These are phyloP conservation scores for Calycopis cecrops DNA, from an alignment of 1,140 invertebrate species.

Conservation along the genomic window DNA sequence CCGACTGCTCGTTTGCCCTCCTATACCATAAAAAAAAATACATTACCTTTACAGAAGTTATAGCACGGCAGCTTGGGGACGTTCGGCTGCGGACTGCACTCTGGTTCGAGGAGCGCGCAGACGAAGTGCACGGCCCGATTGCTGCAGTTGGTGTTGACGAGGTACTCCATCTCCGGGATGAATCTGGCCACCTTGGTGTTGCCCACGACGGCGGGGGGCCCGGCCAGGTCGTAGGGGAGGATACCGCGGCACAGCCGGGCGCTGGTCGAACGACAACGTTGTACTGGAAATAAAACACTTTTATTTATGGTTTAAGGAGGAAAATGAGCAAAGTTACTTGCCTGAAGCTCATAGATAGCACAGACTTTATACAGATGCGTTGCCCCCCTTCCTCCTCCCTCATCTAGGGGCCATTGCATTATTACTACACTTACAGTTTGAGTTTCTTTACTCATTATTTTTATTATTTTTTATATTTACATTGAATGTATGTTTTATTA, in stretches of 20 bases:
- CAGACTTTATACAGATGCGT: too few relatives aligned
- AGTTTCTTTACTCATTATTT: too few relatives aligned
- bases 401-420: too few relatives aligned
- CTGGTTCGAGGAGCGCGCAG: conserved; percentile 80
- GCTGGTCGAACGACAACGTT: conserved; percentile 65
- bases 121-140: conserved; percentile 77
- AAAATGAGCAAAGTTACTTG: too few relatives aligned
- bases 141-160: conserved; percentile 79
- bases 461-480: too few relatives aligned
- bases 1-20: too few relatives aligned
- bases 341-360: too few relatives aligned
- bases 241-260: conserved; percentile 75
- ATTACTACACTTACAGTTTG: too few relatives aligned
- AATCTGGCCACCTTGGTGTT: conserved; percentile 59
- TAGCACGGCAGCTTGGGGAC: conserved; percentile 77
- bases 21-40: too few relatives aligned
- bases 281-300: conserved; percentile 36
- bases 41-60: conserved; percentile 80
- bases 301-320: too few relatives aligned
- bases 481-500: conserved; percentile 3
- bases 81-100: conserved; percentile 77
- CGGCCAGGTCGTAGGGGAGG: conserved; percentile 79
- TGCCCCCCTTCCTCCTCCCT: too few relatives aligned
- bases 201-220: conserved; percentile 42
- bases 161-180: conserved; percentile 72